These are phyloP conservation scores for Sarotherodon lohbergeri DNA, from an alignment of 2,113 vertebrate genomes.

Conservation along the genomic window DNA sequence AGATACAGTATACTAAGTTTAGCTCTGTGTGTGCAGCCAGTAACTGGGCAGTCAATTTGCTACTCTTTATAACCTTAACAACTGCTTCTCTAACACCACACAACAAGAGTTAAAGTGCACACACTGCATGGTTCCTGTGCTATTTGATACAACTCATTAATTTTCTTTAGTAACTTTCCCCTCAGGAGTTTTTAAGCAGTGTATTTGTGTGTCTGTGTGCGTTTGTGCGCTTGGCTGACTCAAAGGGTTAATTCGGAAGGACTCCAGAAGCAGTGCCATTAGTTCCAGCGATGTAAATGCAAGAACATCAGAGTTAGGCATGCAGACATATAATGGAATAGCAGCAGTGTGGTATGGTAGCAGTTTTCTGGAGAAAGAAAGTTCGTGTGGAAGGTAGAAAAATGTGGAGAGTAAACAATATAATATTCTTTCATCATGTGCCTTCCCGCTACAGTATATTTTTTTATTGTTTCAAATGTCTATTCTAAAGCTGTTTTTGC, in stretches of 20 bases:
- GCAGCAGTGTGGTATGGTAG: not conserved
- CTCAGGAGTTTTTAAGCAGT: slow-evolving; percentile 16
- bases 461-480: not conserved
- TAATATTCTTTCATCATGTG: not conserved
- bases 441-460: not conserved
- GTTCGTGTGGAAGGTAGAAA: slow-evolving; percentile 3
- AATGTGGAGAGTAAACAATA: slow-evolving; percentile 6
- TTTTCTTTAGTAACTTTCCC: slow-evolving; percentile 16
- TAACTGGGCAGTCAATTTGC: not conserved
- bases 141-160: slow-evolving; percentile 22
- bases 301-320: slow-evolving; percentile 22
- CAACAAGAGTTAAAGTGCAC: not conserved
- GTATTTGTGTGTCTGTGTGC: not conserved
- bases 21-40: not conserved
- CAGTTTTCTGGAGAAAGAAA: not conserved
- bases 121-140: not conserved
- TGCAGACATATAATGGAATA: slow-evolving; percentile 5
- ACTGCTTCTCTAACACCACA: not conserved
- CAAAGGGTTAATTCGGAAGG: slow-evolving; percentile 55
- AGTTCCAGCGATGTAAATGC: slow-evolving; percentile 53
- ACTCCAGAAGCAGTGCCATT: slow-evolving; percentile 41
- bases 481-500: not conserved
- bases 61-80: not conserved
- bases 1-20: not conserved
- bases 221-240: slow-evolving; percentile 6